Conservation (phyloP, 2,797 vertebrate species). For the Scolopax rusticola region DNA sequence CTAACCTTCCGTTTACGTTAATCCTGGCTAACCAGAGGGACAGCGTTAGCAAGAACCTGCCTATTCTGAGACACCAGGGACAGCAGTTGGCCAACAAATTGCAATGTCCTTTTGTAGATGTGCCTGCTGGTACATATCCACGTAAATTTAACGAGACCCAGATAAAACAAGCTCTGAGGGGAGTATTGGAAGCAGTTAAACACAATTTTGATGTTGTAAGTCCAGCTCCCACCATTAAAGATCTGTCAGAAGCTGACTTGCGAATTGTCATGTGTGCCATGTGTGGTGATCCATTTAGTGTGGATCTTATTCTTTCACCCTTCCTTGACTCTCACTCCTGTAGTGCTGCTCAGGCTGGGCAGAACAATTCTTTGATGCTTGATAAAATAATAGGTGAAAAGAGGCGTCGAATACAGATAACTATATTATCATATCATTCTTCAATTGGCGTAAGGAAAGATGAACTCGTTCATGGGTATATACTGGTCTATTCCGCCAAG, state of each 20-base stretch:
- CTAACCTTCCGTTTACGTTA: conserved; percentile 93
- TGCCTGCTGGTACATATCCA: conserved; percentile 92
- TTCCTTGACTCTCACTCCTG: conserved; percentile 98
- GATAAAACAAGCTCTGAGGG: conserved; percentile 95
- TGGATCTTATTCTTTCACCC: conserved; percentile 98
- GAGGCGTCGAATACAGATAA: conserved; percentile 95
- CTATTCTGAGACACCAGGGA: conserved; percentile 96
- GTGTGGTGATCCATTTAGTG: conserved; percentile 98
- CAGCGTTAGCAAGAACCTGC: conserved; percentile 92
- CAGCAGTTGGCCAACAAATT: conserved; percentile 98
- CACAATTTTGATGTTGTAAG: conserved; percentile 93
- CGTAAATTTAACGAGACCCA: conserved; percentile 97
- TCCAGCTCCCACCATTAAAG: conserved; percentile 94
- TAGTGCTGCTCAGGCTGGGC: conserved; percentile 94
- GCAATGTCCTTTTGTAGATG: conserved; percentile 98
- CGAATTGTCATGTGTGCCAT: conserved; percentile 99
- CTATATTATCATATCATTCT: conserved; percentile 95
- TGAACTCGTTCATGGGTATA: conserved; percentile 97
- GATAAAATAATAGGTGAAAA: conserved; percentile 98
- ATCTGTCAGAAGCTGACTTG: conserved; percentile 95
- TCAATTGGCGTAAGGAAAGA: conserved; percentile 98
- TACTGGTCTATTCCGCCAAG: conserved; percentile 97
- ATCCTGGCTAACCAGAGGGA: conserved; percentile 98
- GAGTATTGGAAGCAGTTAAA: conserved; percentile 94
- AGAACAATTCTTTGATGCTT: conserved; percentile 94